These are phyloP conservation scores for Xerus rutilus DNA, from an alignment of 2,797 vertebrate genomes.

Conservation along the genomic window DNA sequence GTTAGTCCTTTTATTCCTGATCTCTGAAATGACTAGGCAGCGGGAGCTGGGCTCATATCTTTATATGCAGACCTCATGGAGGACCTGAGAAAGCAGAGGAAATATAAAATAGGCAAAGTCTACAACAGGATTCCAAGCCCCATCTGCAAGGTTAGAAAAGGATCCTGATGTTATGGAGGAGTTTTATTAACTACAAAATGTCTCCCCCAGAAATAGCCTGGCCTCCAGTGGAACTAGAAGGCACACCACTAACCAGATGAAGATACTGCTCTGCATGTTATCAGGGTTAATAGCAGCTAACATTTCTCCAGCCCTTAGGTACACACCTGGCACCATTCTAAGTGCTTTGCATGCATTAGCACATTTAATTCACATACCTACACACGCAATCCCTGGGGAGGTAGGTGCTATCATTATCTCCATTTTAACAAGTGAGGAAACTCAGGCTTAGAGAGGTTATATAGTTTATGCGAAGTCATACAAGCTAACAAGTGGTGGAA, in stretches of 20 bases:
- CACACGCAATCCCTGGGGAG: background rate
- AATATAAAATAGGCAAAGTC: conserved; percentile 22
- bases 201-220: conserved; percentile 27
- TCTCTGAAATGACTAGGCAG: conserved; percentile 68
- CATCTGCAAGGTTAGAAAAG: background rate
- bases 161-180: conserved; percentile 10
- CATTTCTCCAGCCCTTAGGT: background rate
- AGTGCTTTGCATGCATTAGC: background rate
- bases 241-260: conserved; percentile 36
- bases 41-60: background rate
- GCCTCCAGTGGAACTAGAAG: conserved; percentile 55
- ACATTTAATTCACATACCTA: background rate
- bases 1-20: conserved; percentile 54
- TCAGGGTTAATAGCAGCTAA: conserved; percentile 21
- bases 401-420: background rate
- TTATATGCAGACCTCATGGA: conserved; percentile 34
- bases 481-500: background rate
- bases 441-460: background rate
- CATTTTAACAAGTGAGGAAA: background rate
- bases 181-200: background rate
- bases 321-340: background rate
- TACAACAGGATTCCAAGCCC: conserved; percentile 8
- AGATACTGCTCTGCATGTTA: conserved; percentile 39
- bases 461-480: background rate
- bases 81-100: conserved; percentile 45